Conservation (phyloP, 1,140 invertebrate species). For the Sminthurides bifidus region DNA sequence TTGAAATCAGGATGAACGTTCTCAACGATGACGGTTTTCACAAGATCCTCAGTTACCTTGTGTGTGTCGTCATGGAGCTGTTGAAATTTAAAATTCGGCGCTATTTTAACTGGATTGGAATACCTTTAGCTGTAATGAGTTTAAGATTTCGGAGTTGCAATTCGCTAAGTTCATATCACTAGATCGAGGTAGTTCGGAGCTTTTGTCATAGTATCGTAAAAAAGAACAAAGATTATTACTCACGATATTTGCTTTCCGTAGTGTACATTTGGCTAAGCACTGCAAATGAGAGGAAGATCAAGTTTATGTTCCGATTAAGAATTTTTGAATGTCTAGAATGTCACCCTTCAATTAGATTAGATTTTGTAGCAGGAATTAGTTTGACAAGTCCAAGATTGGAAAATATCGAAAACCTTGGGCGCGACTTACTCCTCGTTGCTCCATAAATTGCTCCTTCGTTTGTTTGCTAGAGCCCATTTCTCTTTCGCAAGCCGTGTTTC, state of each 20-base stretch:
- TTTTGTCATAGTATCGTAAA: too few relatives aligned
- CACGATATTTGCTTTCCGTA: constrained; percentile 5
- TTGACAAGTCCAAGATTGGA: too few relatives aligned
- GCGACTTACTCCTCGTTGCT: constrained; percentile 2
- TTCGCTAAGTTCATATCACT: too few relatives aligned
- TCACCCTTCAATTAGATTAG: too few relatives aligned
- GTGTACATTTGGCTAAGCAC: constrained; percentile 8
- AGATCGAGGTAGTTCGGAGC: too few relatives aligned
- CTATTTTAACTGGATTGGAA: too few relatives aligned
- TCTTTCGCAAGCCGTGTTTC: constrained; percentile 3
- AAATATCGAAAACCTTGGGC: too few relatives aligned
- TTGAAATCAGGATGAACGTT: constrained; percentile 10
- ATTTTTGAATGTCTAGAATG: too few relatives aligned
- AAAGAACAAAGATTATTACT: too few relatives aligned
- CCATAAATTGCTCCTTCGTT: constrained; percentile 4
- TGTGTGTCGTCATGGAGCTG: constrained; percentile 7
- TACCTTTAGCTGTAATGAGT: too few relatives aligned
- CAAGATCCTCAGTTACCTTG: background rate
- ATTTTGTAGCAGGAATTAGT: too few relatives aligned
- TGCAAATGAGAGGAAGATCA: background rate
- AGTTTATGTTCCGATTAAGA: too few relatives aligned
- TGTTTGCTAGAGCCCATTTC: constrained; percentile 1
- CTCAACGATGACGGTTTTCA: constrained; percentile 1
- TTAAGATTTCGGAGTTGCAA: background rate
- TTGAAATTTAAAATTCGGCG: background rate